Base-by-base conservation (phyloP, 2,888 invertebrate genomes). In the Lithophane socia region DNA sequence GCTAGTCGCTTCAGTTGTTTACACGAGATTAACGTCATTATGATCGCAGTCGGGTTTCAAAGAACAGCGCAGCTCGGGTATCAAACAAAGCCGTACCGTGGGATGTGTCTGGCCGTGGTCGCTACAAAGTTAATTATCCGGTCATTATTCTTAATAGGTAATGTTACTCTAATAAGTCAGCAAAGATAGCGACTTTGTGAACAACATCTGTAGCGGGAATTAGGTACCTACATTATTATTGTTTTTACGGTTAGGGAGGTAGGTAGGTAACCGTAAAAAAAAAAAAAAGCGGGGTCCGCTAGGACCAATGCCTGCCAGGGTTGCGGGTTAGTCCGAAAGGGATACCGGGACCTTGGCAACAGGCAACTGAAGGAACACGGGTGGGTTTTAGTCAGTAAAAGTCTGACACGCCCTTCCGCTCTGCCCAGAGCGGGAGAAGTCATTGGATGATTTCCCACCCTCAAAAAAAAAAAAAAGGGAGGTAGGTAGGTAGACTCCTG, bases 101-200 rank as follows among this genome's bases (percentile, higher is more conserved):
- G 12, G 29, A 64, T 42, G 56, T 67, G 73, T 77, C 80, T 79
- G 76, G 76, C 64, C 24, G 61, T 64, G 29, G 58, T 77, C 70
- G 24, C 68, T 84, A 86, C 86, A 86, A 84, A 82, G 86, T 86
- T 70, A 65, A 73, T 52, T 80, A 80, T 85, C 85, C 85, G 85
- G 79, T 21, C 77, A 63, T 79, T 77, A 72, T 3, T 54, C 16
- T n/a, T 18, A 44, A n/a, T 37, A 37, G 37, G 37, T 63, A 71
- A 44, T 68, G 54, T 75, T 24, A 69, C 68, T 24, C 29, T 37
- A 47, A 3, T 67, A 37, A 49, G 75, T 82, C 85, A 85, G 73
- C 79, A 68, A 37, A 76, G 75, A 77, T 81, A 78, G 58, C 29
- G 60, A 67, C 61, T 56, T 64, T 73, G 74, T 63, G 65, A 65